These are phyloP conservation scores for Agrochola macilenta DNA, from an alignment of 2,888 invertebrate genomes.

Conservation along the genomic window DNA sequence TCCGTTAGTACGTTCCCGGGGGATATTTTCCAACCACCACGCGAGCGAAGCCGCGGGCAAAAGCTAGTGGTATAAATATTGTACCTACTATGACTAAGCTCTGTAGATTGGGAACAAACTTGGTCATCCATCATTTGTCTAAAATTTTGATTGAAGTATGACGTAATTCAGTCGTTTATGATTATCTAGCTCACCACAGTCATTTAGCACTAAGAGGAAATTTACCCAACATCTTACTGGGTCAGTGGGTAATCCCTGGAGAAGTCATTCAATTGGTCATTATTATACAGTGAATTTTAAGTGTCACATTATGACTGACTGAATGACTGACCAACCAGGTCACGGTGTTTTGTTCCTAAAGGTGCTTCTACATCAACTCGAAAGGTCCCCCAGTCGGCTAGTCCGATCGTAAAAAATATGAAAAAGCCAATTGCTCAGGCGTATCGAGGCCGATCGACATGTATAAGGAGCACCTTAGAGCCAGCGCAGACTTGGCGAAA, in stretches of 20 bases:
- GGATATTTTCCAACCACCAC: no score
- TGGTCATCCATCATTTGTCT: slow-evolving; percentile 13
- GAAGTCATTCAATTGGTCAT: slow-evolving; percentile 28
- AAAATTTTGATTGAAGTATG: slow-evolving; percentile 6
- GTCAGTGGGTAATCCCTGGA: slow-evolving; percentile 10
- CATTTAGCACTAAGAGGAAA: slow-evolving; percentile 5
- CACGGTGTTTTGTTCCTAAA: slow-evolving; percentile 25
- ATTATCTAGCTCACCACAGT: background rate
- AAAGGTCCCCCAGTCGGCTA: background rate
- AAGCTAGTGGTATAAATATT: background rate
- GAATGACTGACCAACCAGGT: slow-evolving; percentile 23
- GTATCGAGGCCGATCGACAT: background rate
- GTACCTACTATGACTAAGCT: slow-evolving; percentile 9
- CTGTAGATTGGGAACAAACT: slow-evolving; percentile 11
- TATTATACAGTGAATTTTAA: slow-evolving; percentile 27
- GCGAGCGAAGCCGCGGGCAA: no score
- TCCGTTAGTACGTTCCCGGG: no score
- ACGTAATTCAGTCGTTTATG: slow-evolving; percentile 6
- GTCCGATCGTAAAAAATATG: background rate
- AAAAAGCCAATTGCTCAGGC: background rate
- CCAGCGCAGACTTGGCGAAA: background rate
- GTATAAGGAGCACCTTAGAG: background rate
- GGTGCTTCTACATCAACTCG: background rate
- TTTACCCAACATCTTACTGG: slow-evolving; percentile 29
- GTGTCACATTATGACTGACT: slow-evolving; percentile 31